A percentile compares a stretch with the other conserved stretches of the same genome.
phyloP scores from a whole-genome alignment of 1,140 invertebrate genomes.

The Cephus cinctus region DNA sequence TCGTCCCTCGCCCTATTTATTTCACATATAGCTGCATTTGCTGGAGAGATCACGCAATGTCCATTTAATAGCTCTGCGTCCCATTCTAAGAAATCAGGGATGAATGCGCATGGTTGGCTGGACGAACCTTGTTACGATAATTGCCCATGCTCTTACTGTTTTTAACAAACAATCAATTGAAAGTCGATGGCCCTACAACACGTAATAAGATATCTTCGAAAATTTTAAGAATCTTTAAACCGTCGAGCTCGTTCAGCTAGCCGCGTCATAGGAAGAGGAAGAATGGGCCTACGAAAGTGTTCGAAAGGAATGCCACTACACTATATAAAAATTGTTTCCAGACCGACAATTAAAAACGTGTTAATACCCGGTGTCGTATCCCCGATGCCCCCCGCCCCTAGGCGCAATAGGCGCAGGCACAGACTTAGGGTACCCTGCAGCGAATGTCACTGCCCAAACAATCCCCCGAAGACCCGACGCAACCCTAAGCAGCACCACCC shows the following conservation, averaged over 20 bases:
- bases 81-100: slow-evolving; percentile 46
- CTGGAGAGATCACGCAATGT: slow-evolving; percentile 51
- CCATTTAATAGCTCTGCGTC: slow-evolving; percentile 52
- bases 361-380: slow-evolving; percentile 56
- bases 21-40: slow-evolving; percentile 36
- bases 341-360: slow-evolving; percentile 58
- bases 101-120: slow-evolving; percentile 40
- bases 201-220: no score
- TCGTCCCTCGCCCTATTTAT: slow-evolving; percentile 11
- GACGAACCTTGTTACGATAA: slow-evolving; percentile 28
- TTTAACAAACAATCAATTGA: no score
- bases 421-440: slow-evolving; percentile 55
- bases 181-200: no score
- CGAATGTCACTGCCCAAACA: slow-evolving; percentile 49
- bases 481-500: slow-evolving; percentile 46
- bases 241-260: no score
- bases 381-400: slow-evolving; percentile 50
- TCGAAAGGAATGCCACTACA: slow-evolving; percentile 39
- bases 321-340: slow-evolving; percentile 54
- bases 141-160: no score
- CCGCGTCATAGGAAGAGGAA: no score
- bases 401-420: slow-evolving; percentile 57
- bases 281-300: slow-evolving; percentile 24
- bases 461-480: slow-evolving; percentile 29
- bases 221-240: no score